Conservation (phyloP, 2,797 vertebrate genomes). For the Crocidura indochinensis region DNA sequence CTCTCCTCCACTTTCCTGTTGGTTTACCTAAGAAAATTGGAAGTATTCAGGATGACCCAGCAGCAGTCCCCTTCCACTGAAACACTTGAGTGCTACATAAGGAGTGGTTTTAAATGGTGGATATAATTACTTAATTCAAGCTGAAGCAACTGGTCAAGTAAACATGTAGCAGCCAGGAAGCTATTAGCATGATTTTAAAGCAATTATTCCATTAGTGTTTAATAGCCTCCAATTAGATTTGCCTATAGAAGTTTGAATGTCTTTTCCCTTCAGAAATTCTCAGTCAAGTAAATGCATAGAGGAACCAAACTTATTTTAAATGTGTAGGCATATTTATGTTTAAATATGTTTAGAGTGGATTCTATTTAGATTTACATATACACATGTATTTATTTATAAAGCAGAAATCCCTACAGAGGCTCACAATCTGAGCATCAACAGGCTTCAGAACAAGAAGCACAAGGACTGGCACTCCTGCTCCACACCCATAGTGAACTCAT, state of each 20-base stretch:
- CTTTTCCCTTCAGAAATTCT: slow-evolving; percentile 70
- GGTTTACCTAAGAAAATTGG: slow-evolving; percentile 67
- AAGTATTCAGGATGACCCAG: slow-evolving; percentile 40
- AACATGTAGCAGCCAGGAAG: slow-evolving; percentile 86
- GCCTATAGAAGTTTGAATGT: slow-evolving; percentile 76
- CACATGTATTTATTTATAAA: no score
- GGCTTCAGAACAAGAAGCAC: no score
- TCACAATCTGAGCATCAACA: no score
- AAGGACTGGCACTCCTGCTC: no score
- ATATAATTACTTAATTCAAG: slow-evolving; percentile 87
- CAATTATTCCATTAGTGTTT: slow-evolving; percentile 89
- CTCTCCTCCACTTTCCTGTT: slow-evolving; percentile 35
- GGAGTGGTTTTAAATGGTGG: slow-evolving; percentile 78
- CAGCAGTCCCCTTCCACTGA: slow-evolving; percentile 60
- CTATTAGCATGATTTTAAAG: slow-evolving; percentile 88
- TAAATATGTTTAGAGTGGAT: no score
- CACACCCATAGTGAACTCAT: no score
- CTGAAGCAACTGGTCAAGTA: slow-evolving; percentile 86
- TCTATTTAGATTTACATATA: no score
- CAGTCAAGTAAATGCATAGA: slow-evolving; percentile 64
- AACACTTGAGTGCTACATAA: slow-evolving; percentile 69
- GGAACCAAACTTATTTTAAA: slow-evolving; percentile 11
- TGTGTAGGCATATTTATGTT: background rate
- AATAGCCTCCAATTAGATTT: slow-evolving; percentile 88
- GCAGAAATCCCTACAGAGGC: no score